These are phyloP conservation scores for Pollenia amentaria DNA, from an alignment of 2,888 invertebrate genomes.

Conservation along the genomic window DNA sequence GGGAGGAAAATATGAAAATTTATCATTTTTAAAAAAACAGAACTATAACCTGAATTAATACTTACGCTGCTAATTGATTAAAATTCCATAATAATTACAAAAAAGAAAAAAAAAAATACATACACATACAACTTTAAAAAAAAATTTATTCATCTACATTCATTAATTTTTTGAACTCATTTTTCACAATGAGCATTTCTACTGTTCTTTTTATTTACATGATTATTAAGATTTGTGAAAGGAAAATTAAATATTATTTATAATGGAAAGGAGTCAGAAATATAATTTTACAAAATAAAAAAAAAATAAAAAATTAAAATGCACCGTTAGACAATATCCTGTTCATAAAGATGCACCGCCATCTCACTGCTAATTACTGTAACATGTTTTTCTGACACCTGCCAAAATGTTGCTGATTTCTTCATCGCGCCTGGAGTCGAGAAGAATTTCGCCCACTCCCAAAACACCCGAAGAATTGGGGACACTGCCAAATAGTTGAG, in stretches of 20 bases:
- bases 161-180: slow-evolving; percentile 10
- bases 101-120: too few species aligned
- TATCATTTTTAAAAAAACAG: too few species aligned
- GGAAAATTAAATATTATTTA: background rate
- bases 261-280: background rate
- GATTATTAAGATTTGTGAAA: slow-evolving; percentile 10
- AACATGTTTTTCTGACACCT: slow-evolving; percentile 94
- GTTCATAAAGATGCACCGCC: background rate
- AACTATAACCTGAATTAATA: too few species aligned
- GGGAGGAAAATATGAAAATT: too few species aligned
- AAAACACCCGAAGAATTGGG: slow-evolving; percentile 49
- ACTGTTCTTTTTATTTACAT: slow-evolving; percentile 49
- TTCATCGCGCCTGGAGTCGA: slow-evolving; percentile 90
- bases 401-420: slow-evolving; percentile 95
- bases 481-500: slow-evolving; percentile 57
- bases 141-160: slow-evolving; percentile 42
- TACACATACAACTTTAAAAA: background rate
- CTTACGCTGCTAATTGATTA: too few species aligned
- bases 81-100: too few species aligned
- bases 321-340: background rate
- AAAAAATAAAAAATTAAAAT: slow-evolving; percentile 4
- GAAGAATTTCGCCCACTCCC: slow-evolving; percentile 77
- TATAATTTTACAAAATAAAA: slow-evolving; percentile 12
- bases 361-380: slow-evolving; percentile 87
- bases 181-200: slow-evolving; percentile 4